phyloP scores from a whole-genome alignment of 2,113 vertebrate genomes.

The Mystacornis crossleyi region DNA sequence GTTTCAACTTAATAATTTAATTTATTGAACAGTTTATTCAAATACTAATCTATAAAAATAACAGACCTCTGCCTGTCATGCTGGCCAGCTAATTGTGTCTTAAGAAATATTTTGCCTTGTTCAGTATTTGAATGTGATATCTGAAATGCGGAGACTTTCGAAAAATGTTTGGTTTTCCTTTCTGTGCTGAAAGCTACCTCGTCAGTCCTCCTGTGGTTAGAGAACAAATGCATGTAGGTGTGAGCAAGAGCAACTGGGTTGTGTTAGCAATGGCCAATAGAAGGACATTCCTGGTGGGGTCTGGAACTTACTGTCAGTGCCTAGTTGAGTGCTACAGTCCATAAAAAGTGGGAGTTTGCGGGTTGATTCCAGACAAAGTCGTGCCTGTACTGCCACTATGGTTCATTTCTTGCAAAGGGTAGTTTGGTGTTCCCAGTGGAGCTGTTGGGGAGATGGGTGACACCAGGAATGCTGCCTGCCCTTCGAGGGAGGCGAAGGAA shows the following conservation, averaged over 20 bases:
- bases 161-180: neutral
- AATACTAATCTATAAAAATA: neutral
- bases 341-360: neutral
- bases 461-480: rapidly evolving
- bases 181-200: neutral
- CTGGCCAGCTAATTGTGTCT: neutral
- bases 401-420: neutral
- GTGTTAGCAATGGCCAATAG: neutral
- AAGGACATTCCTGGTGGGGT: neutral
- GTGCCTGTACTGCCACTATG: neutral
- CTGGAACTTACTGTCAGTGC: neutral
- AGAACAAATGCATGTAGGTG: neutral
- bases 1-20: neutral
- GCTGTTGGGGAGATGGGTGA: neutral
- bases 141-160: neutral
- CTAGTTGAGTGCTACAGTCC: neutral
- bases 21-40: neutral
- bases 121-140: neutral
- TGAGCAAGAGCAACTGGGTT: neutral
- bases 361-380: neutral
- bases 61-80: neutral
- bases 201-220: neutral
- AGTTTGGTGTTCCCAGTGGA: rapidly evolving
- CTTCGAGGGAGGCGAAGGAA: rapidly evolving
- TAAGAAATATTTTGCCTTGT: neutral